phyloP scores from a whole-genome alignment of 1,140 invertebrate genomes.

The Schlechtendalia chinensis region DNA sequence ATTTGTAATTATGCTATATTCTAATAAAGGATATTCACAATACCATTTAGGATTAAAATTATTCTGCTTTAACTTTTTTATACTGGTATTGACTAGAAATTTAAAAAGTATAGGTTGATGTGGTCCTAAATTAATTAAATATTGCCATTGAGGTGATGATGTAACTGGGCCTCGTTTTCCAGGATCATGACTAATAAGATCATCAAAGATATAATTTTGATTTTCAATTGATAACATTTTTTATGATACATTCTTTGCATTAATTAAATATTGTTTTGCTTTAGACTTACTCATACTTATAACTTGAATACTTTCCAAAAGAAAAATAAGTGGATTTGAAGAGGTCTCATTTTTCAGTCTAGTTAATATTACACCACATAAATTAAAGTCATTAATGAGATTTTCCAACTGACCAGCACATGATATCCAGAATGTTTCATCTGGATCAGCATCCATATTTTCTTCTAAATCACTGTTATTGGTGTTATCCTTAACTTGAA shows the following conservation, averaged over 20 bases:
- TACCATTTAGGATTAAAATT: too few relatives aligned
- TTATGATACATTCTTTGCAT: neutral
- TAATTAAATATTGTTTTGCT: too few relatives aligned
- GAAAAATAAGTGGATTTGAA: conserved; percentile 5
- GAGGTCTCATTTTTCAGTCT: neutral
- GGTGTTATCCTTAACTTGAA: neutral
- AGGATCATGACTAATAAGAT: too few relatives aligned
- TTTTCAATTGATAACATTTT: neutral
- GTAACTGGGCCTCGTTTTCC: conserved; percentile 18
- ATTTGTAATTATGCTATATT: conserved; percentile 29
- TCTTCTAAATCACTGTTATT: neutral
- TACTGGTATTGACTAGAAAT: too few relatives aligned
- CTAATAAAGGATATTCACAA: neutral
- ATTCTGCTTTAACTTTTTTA: too few relatives aligned
- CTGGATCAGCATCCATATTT: neutral
- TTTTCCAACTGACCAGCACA: conserved; percentile 5
- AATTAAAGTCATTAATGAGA: neutral
- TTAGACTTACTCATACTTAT: neutral
- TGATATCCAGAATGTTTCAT: neutral
- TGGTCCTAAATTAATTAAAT: conserved; percentile 23
- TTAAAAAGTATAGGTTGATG: too few relatives aligned
- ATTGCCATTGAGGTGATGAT: neutral
- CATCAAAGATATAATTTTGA: neutral
- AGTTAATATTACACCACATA: neutral
- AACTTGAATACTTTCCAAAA: neutral